A percentile compares a stretch with the other conserved stretches of the same genome.
Evolutionary conservation across 2,888 invertebrate species (phyloP).

Genomic region (Drosophila parthenogenetica): DNA sequence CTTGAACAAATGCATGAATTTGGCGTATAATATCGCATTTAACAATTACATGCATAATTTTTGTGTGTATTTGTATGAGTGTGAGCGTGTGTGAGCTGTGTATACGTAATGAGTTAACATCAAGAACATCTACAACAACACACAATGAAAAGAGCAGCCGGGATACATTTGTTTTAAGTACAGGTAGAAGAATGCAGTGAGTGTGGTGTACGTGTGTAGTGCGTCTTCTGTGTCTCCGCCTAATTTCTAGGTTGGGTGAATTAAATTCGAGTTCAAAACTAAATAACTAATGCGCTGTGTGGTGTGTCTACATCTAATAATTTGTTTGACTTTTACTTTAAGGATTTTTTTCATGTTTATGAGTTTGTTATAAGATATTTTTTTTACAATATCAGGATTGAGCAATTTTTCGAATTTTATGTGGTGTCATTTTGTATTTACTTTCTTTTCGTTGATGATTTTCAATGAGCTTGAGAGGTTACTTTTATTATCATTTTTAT

Average conservation of each 20-base stretch:
- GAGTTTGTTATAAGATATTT: slow-evolving; percentile 36
- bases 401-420: slow-evolving; percentile 52
- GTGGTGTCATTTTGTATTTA: slow-evolving; percentile 21
- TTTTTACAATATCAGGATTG: slow-evolving; percentile 50
- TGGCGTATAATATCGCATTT: neutral
- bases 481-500: slow-evolving; percentile 38
- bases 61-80: slow-evolving; percentile 6
- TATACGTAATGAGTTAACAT: neutral
- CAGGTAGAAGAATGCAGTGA: slow-evolving; percentile 8
- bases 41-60: slow-evolving; percentile 1
- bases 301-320: slow-evolving; percentile 17
- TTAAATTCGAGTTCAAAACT: slow-evolving; percentile 72
- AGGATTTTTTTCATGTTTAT: slow-evolving; percentile 7
- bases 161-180: slow-evolving; percentile 34
- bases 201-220: slow-evolving; percentile 17
- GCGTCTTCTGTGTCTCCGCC: slow-evolving; percentile 48
- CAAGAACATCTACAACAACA: slow-evolving; percentile 11
- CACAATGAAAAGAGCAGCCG: slow-evolving; percentile 33
- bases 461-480: slow-evolving; percentile 43
- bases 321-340: slow-evolving; percentile 18
- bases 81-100: slow-evolving; percentile 3
- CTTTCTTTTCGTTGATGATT: slow-evolving; percentile 27
- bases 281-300: slow-evolving; percentile 50
- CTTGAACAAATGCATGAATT: slow-evolving; percentile 8
- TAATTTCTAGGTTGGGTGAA: slow-evolving; percentile 66